Evolutionary conservation across 2,113 vertebrate genomes (phyloP).

Genomic region (Sceloporus undulatus): DNA sequence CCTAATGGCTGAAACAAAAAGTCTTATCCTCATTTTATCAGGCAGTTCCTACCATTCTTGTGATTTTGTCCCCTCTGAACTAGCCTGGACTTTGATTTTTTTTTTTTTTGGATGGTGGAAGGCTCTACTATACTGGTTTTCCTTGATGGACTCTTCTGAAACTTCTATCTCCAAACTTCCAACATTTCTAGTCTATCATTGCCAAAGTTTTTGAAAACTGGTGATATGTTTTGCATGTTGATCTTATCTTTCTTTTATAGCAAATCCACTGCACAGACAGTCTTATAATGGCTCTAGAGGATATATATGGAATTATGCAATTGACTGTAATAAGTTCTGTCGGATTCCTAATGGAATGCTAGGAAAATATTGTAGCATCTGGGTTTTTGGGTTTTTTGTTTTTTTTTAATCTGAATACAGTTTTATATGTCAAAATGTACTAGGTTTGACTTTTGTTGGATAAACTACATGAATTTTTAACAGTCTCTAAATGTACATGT

Average conservation of each 20-base stretch:
- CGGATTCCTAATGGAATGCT: conserved; percentile 23
- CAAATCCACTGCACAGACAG: neutral
- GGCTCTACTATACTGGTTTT: neutral
- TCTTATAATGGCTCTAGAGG: conserved; percentile 5
- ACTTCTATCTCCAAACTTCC: neutral
- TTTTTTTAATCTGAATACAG: conserved; percentile 5
- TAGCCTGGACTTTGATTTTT: neutral
- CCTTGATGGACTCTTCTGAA: neutral
- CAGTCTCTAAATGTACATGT: conserved; percentile 27
- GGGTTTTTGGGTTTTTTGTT: too few species aligned
- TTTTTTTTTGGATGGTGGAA: neutral
- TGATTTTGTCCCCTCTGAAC: neutral
- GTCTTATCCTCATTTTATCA: neutral
- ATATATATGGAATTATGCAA: conserved; percentile 33
- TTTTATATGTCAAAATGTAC: conserved; percentile 18
- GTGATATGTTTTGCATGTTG: neutral
- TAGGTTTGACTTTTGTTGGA: conserved; percentile 15
- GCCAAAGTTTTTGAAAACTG: neutral
- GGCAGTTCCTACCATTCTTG: neutral
- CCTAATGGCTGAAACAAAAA: neutral
- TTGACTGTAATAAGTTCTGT: conserved; percentile 9
- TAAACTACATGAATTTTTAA: conserved; percentile 44
- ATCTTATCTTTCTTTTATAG: neutral
- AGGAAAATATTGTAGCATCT: conserved; percentile 25
- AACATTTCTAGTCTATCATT: too few species aligned